Conservation (phyloP, 64 coral and sea anemone genomes). For the Exaiptasia diaphana region DNA sequence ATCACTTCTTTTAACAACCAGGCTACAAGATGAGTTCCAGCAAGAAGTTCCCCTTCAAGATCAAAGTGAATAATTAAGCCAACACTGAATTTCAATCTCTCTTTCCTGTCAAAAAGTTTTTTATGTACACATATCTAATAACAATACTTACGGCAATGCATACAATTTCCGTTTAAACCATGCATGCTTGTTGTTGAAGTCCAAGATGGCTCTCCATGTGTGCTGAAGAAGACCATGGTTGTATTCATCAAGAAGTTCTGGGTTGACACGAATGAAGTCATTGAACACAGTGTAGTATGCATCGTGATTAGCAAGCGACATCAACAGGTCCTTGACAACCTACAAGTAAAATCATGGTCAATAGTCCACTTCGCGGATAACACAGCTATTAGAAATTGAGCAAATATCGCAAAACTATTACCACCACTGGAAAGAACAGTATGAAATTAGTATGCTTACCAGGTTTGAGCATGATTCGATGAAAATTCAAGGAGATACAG, state of each 20-base stretch:
- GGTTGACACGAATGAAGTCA: slow-evolving; percentile 90
- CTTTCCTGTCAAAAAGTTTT: no score
- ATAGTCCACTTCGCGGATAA: no score
- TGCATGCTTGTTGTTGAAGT: slow-evolving; percentile 84
- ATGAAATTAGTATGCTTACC: no score
- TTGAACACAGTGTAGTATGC: slow-evolving; percentile 97
- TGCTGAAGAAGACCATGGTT: slow-evolving; percentile 85
- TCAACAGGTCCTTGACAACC: slow-evolving; percentile 85
- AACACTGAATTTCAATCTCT: not conserved
- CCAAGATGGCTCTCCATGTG: slow-evolving; percentile 91
- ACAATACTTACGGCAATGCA: not conserved
- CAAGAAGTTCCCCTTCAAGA: not conserved
- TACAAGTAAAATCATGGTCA: not conserved
- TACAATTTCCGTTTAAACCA: slow-evolving; percentile 74
- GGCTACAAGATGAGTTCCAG: not conserved
- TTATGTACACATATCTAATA: no score
- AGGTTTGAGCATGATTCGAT: no score
- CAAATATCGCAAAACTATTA: no score
- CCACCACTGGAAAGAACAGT: no score
- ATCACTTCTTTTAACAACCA: slow-evolving; percentile 53
- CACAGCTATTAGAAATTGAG: no score
- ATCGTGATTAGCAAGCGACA: slow-evolving; percentile 90
- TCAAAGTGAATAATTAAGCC: not conserved
- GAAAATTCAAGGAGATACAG: no score
- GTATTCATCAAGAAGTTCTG: slow-evolving; percentile 73